phyloP scores from a whole-genome alignment of 2,113 vertebrate genomes.

The Urocynchramus pylzowi region DNA sequence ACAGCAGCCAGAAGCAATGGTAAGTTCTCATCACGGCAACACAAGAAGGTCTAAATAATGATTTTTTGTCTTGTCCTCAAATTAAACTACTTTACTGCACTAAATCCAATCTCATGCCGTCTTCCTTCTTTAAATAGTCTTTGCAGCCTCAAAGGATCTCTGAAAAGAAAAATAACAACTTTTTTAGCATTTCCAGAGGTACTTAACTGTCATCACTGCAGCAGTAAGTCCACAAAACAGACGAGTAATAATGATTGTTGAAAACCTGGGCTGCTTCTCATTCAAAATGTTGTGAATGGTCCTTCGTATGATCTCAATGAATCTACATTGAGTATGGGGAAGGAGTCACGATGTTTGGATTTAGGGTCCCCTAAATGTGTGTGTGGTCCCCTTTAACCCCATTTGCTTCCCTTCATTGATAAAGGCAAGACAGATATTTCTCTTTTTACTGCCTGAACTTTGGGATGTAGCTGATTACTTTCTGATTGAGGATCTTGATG shows the following conservation, averaged over 20 bases:
- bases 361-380: too few relatives aligned
- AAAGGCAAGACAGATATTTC: not conserved
- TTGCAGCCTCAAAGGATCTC: conserved; percentile 66
- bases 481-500: not conserved
- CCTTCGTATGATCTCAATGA: not conserved
- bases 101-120: conserved; percentile 60
- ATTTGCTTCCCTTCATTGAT: not conserved
- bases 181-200: conserved; percentile 63
- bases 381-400: not conserved
- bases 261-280: conserved; percentile 14
- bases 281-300: not conserved
- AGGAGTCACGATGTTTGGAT: not conserved
- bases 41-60: not conserved
- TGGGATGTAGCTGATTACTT: conserved; percentile 8
- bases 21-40: conserved; percentile 84
- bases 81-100: conserved; percentile 42
- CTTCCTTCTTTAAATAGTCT: conserved; percentile 67
- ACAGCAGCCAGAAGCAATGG: conserved; percentile 70
- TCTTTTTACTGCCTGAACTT: not conserved
- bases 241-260: not conserved
- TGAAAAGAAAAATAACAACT: conserved; percentile 71
- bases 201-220: conserved; percentile 57
- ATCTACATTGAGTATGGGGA: not conserved
- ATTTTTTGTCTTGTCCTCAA: conserved; percentile 42
- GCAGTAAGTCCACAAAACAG: conserved; percentile 36